Percentiles rank a stretch among this genome's conserved stretches.
Evolutionary conservation across 1,140 invertebrate genomes (phyloP).

Genomic region (Neodiprion lecontei): DNA sequence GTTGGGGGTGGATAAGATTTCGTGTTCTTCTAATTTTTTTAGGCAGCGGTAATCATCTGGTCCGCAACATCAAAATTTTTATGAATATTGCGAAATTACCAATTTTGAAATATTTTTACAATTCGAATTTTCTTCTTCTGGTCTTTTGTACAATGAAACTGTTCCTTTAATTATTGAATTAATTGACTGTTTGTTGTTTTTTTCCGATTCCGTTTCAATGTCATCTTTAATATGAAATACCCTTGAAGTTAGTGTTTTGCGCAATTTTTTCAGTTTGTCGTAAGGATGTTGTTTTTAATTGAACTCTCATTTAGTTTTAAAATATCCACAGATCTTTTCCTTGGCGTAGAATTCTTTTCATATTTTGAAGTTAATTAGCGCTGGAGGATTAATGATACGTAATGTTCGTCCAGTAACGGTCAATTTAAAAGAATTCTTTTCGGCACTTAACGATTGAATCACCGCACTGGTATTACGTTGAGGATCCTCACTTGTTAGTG

Average conservation of each 20-base stretch:
- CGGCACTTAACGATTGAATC: not conserved
- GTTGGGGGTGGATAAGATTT: not conserved
- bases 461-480: not conserved
- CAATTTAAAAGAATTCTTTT: too few relatives aligned
- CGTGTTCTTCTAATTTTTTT: not conserved
- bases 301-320: not conserved
- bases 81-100: not conserved
- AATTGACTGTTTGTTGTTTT: too few relatives aligned
- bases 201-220: too few relatives aligned
- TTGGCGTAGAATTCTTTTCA: not conserved
- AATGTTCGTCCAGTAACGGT: too few relatives aligned
- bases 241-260: too few relatives aligned
- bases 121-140: too few relatives aligned
- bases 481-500: not conserved
- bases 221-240: too few relatives aligned
- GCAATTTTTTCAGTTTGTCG: too few relatives aligned
- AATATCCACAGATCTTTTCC: not conserved
- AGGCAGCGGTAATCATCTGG: not conserved
- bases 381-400: too few relatives aligned
- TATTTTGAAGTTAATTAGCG: too few relatives aligned
- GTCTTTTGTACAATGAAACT: too few relatives aligned
- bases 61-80: not conserved
- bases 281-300: not conserved
- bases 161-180: too few relatives aligned
- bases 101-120: not conserved